Percentiles rank a stretch among this genome's conserved stretches.
Conservation (phyloP, 2,888 invertebrate species). For the Stenchaetothrips biformis region DNA sequence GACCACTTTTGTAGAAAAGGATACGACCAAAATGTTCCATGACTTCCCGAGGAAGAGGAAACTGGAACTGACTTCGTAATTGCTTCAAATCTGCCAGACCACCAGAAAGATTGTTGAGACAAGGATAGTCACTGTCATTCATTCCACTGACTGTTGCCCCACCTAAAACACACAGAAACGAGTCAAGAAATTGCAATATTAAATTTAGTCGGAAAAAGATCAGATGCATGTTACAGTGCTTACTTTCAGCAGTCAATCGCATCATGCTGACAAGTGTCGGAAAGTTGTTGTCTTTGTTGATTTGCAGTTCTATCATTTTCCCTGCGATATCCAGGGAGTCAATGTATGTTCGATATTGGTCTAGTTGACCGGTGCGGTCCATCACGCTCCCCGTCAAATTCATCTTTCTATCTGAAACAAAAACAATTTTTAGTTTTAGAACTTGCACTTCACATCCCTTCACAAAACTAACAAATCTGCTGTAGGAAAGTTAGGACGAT, state of each 20-base stretch:
- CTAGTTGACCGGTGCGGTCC: conserved; percentile 26
- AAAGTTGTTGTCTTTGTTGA: conserved; percentile 63
- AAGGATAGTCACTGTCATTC: conserved; percentile 86
- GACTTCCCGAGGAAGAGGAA: conserved; percentile 87
- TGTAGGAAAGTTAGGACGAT: background rate
- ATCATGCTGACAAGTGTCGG: conserved; percentile 63
- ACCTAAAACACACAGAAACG: conserved; percentile 44
- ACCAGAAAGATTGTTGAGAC: conserved; percentile 62
- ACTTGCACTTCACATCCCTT: background rate
- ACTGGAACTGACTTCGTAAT: conserved; percentile 72
- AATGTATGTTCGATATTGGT: conserved; percentile 43
- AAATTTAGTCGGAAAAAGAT: conserved; percentile 27
- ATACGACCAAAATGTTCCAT: conserved; percentile 94
- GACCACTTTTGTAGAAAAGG: conserved; percentile 50
- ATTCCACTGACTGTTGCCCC: conserved; percentile 84
- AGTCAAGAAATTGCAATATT: background rate
- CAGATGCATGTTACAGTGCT: conserved; percentile 30
- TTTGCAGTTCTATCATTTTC: conserved; percentile 71
- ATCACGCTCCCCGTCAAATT: conserved; percentile 11
- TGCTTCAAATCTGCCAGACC: conserved; percentile 69
- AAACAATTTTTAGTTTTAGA: too few relatives aligned
- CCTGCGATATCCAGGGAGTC: conserved; percentile 74
- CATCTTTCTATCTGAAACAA: background rate
- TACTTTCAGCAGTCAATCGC: conserved; percentile 48
- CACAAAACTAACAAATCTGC: background rate